A percentile compares a stretch with the other conserved stretches of the same genome.
These are phyloP conservation scores for Menidia menidia DNA, from an alignment of 2,797 vertebrate genomes.

Conservation along the genomic window DNA sequence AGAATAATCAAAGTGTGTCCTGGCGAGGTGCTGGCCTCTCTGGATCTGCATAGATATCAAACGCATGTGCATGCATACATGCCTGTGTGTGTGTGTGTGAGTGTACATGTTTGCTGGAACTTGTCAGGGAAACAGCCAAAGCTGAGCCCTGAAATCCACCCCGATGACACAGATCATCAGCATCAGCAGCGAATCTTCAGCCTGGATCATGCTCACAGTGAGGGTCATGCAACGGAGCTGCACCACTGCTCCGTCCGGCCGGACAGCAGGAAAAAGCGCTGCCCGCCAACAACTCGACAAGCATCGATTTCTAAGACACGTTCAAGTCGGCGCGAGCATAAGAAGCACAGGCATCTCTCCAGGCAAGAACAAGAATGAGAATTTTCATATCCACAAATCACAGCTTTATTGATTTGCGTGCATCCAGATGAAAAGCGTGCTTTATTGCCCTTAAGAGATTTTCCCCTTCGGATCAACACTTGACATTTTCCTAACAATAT, in stretches of 20 bases:
- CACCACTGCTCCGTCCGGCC: constrained; percentile 45
- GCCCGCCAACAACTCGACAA: constrained; percentile 37
- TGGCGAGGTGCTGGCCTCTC: constrained; percentile 43
- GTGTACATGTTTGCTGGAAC: constrained; percentile 32
- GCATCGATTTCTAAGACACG: constrained; percentile 28
- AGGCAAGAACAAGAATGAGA: constrained; percentile 24
- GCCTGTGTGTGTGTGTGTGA: constrained; percentile 10
- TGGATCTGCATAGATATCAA: constrained; percentile 30
- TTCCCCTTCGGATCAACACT: constrained; percentile 39
- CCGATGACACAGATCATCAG: constrained; percentile 79
- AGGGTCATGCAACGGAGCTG: constrained; percentile 58
- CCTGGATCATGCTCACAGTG: constrained; percentile 69
- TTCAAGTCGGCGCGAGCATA: constrained; percentile 29
- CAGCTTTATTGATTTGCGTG: constrained; percentile 59
- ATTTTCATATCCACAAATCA: constrained; percentile 56
- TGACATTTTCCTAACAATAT: constrained; percentile 71
- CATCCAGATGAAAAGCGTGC: constrained; percentile 48
- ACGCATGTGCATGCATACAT: constrained; percentile 14
- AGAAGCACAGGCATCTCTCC: constrained; percentile 20
- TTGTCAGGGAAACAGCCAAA: constrained; percentile 65
- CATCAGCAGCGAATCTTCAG: constrained; percentile 75
- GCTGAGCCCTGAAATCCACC: constrained; percentile 71
- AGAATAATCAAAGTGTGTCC: constrained; percentile 77
- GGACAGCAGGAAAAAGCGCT: neutral
- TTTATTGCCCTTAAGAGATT: constrained; percentile 54